These are phyloP conservation scores for Entelurus aequoreus DNA, from an alignment of 2,113 vertebrate genomes.

Conservation along the genomic window DNA sequence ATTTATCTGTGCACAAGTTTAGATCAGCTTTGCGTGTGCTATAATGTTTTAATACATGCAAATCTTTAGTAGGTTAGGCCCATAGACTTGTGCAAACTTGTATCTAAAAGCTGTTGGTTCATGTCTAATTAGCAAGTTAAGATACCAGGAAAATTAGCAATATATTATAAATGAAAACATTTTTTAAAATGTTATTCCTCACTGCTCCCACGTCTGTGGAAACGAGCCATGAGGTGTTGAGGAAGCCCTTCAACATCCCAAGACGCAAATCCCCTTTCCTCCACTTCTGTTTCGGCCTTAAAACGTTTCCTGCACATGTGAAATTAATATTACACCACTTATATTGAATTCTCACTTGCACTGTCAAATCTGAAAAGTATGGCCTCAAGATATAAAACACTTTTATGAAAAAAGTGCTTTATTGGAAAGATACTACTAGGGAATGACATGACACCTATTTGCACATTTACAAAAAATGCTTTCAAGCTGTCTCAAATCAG, in stretches of 20 bases:
- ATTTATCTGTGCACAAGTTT: no score
- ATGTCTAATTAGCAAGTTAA: constrained; percentile 65
- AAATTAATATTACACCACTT: constrained; percentile 70
- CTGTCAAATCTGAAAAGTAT: constrained; percentile 64
- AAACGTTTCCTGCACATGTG: constrained; percentile 62
- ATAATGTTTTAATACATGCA: no score
- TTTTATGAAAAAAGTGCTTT: constrained; percentile 20
- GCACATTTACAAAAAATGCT: constrained; percentile 25
- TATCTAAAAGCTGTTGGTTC: constrained; percentile 50
- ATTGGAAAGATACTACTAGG: constrained; percentile 15
- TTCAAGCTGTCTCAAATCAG: constrained; percentile 21
- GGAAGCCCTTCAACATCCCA: constrained; percentile 50
- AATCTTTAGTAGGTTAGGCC: no score
- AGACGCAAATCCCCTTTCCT: constrained; percentile 32
- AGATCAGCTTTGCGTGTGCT: no score
- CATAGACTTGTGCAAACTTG: constrained; percentile 50
- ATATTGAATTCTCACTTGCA: constrained; percentile 61
- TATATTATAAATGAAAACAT: constrained; percentile 69
- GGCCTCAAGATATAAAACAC: constrained; percentile 59
- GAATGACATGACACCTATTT: constrained; percentile 27
- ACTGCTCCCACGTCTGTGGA: constrained; percentile 57
- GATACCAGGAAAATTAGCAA: constrained; percentile 50
- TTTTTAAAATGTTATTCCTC: constrained; percentile 63
- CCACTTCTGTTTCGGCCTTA: constrained; percentile 29
- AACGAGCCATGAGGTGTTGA: constrained; percentile 34